Base-by-base conservation (phyloP, 2,113 vertebrate genomes). In the Brachionichthys hirsutus region DNA sequence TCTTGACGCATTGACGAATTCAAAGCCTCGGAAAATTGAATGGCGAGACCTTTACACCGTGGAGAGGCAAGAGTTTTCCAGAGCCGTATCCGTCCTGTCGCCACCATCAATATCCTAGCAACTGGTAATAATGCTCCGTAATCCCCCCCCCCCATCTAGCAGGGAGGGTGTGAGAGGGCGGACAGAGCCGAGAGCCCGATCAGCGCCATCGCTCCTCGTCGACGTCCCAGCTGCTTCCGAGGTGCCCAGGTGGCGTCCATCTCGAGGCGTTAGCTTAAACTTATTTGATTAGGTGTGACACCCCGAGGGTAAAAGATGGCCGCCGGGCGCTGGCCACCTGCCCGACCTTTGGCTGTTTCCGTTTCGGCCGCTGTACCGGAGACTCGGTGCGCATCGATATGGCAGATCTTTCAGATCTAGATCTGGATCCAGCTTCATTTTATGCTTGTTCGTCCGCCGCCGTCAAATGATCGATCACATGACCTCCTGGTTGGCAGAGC, bases 31-130 rank as follows among this genome's bases (percentile, higher is more conserved):
- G 41, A 62, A 48, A 73, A 74, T 50, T 22, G 5, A 79, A 78
- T n/a, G 13, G 3, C 0, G 18, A 67, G 64, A 78, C 70, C 74
- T 80, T 78, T 68, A 47, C 22, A 54, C 20, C 41, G 50, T 63
- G 59, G 58, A 71, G 18, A 77, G 46, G 36, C 18, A 8, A 4
- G 24, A 30, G 24, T 30, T 30, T 30, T 8, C 24, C 24, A 53
- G 35, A 77, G 62, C 56, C 30, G 15, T 18, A 68, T 75, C 60
- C 41, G 34, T 51, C 69, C 67, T 49, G 44, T 58, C 73, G 61
- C 65, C 55, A 49, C 69, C 59, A 77, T 85, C 58, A 63, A 80
- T 83, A 68, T 75, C 84, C 84, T 81, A 70, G 72, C 72, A 82
- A 84, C 77, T 4, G 54, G 61, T n/a, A n/a, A n/a, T n/a, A n/a